Conservation (phyloP, 2,888 invertebrate species). For the Physocephala rufipes region DNA sequence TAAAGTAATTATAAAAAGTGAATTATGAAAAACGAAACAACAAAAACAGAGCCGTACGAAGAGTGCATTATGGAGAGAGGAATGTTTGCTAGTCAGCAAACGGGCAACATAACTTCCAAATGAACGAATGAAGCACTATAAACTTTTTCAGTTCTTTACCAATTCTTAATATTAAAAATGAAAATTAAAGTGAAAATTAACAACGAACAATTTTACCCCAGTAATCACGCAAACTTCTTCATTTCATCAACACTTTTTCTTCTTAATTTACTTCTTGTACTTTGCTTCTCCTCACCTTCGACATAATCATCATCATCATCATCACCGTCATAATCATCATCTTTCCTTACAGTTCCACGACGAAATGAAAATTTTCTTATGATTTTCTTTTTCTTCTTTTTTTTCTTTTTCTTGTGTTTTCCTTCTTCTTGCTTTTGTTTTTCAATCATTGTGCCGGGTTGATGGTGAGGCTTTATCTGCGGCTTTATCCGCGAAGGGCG, state of each 20-base stretch:
- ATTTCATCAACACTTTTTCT: no score
- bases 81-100: not conserved
- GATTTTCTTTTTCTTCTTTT: not conserved
- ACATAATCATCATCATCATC: no score
- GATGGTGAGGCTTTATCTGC: no score
- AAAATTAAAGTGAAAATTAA: constrained; percentile 20
- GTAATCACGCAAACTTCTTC: not conserved
- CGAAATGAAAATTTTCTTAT: constrained; percentile 2
- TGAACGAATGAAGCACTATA: not conserved
- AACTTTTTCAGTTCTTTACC: not conserved
- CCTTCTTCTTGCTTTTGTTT: not conserved
- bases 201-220: constrained; percentile 38
- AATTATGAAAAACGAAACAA: not conserved
- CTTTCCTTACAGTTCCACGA: constrained; percentile 19
- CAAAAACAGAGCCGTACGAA: not conserved
- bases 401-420: not conserved
- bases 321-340: constrained; percentile 46
- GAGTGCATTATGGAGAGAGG: not conserved
- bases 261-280: not conserved
- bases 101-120: not conserved
- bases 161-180: not conserved
- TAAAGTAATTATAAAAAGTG: constrained; percentile 5
- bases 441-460: no score
- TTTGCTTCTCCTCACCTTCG: not conserved
- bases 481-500: no score